A percentile compares a stretch with the other conserved stretches of the same genome.
Conservation (phyloP, 2,797 vertebrate species). For the Chloroceryle amazona region DNA sequence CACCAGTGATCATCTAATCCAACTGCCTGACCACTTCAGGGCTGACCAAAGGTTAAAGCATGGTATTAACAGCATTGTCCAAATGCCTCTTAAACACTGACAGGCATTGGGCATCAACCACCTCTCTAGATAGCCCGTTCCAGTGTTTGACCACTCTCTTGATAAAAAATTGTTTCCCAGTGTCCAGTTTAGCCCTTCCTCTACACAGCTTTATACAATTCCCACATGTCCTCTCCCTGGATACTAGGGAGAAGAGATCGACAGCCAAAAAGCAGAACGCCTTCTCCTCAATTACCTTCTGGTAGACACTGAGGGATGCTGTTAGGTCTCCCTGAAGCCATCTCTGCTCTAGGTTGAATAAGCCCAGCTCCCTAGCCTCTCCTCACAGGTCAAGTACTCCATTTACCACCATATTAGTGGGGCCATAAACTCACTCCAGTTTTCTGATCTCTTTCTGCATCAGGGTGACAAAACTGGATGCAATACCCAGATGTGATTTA, state of each 20-base stretch:
- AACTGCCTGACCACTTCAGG: background rate
- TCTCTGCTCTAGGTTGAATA: background rate
- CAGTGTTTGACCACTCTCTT: too few species aligned
- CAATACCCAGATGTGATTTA: background rate
- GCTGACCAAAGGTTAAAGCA: background rate
- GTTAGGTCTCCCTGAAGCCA: background rate
- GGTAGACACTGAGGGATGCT: background rate
- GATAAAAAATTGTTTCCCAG: too few species aligned
- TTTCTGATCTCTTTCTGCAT: background rate
- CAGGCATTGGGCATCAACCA: too few species aligned
- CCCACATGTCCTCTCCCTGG: too few species aligned
- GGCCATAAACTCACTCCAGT: background rate
- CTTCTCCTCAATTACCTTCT: background rate
- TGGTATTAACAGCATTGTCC: too few species aligned
- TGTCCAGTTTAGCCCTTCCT: too few species aligned
- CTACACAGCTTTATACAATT: too few species aligned
- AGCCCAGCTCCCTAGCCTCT: background rate
- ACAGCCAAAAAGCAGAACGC: background rate
- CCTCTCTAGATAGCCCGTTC: too few species aligned
- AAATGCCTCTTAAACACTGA: too few species aligned
- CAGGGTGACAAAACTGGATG: background rate
- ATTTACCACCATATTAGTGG: accelerated
- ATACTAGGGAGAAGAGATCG: too few species aligned
- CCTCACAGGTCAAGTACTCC: background rate
- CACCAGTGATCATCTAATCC: background rate